These are phyloP conservation scores for Polymixis flavicincta DNA, from an alignment of 2,888 invertebrate genomes.

Conservation along the genomic window DNA sequence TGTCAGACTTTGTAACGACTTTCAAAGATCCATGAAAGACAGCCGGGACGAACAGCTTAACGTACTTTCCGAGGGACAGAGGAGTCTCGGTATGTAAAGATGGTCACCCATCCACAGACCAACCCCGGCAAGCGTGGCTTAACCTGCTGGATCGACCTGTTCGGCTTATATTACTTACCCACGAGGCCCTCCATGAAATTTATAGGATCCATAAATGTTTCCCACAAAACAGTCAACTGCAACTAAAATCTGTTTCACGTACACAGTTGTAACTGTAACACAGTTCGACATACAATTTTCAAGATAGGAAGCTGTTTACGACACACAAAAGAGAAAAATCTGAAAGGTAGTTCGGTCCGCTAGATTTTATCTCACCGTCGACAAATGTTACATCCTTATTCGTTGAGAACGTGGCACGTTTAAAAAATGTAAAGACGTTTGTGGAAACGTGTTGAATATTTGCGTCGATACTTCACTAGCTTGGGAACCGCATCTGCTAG, in stretches of 20 bases:
- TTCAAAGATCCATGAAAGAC: no score
- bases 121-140: no score
- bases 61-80: no score
- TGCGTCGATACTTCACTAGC: slow-evolving; percentile 44
- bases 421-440: slow-evolving; percentile 52
- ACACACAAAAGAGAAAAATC: slow-evolving; percentile 54
- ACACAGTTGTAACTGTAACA: slow-evolving; percentile 22
- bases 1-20: no score
- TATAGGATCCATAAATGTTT: slow-evolving; percentile 6
- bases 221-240: slow-evolving; percentile 3
- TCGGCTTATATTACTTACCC: no score
- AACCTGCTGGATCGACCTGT: no score
- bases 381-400: slow-evolving; percentile 51
- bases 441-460: slow-evolving; percentile 46
- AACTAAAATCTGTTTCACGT: slow-evolving; percentile 3
- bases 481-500: slow-evolving; percentile 31
- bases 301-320: slow-evolving; percentile 47
- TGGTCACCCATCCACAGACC: no score
- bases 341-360: slow-evolving; percentile 37
- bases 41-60: no score
- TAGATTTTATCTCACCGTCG: slow-evolving; percentile 53
- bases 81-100: no score
- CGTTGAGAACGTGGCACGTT: slow-evolving; percentile 32
- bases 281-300: slow-evolving; percentile 42
- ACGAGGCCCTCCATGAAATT: background rate